Percentiles rank a stretch among this genome's conserved stretches.
Evolutionary conservation across 2,888 invertebrate genomes (phyloP).

Genomic region (Copidosoma aretas): DNA sequence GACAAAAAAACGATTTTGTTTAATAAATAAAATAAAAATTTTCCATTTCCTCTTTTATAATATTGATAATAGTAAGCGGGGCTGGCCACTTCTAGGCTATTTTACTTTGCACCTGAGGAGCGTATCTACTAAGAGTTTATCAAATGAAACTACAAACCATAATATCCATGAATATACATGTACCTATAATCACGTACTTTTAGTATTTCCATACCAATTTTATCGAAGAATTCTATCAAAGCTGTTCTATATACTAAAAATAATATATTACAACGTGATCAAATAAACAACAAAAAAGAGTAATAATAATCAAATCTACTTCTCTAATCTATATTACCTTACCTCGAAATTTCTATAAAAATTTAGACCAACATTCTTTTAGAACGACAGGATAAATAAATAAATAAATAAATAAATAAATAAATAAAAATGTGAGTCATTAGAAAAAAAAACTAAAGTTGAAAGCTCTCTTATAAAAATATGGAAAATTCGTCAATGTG

Average conservation of each 20-base stretch:
- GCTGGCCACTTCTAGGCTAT: slow-evolving; percentile 38
- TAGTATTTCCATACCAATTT: slow-evolving; percentile 32
- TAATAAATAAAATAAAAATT: background rate
- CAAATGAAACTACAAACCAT: slow-evolving; percentile 1
- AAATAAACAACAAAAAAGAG: slow-evolving; percentile 18
- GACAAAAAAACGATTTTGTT: background rate
- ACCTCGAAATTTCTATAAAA: slow-evolving; percentile 17
- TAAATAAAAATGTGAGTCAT: background rate
- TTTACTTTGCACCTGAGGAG: slow-evolving; percentile 18
- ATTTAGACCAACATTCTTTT: slow-evolving; percentile 18
- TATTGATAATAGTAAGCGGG: slow-evolving; percentile 28
- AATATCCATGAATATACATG: slow-evolving; percentile 4
- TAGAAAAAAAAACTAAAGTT: background rate
- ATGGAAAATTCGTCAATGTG: background rate
- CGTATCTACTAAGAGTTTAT: slow-evolving; percentile 1
- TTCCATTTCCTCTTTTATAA: slow-evolving; percentile 20
- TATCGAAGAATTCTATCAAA: slow-evolving; percentile 10
- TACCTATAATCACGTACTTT: slow-evolving; percentile 22
- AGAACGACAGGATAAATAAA: slow-evolving; percentile 9
- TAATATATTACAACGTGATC: slow-evolving; percentile 4
- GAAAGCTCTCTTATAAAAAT: background rate
- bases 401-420: background rate
- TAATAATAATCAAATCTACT: slow-evolving; percentile 9
- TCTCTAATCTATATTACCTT: slow-evolving; percentile 7
- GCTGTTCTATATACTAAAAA: slow-evolving; percentile 18